These are phyloP conservation scores for Shinisaurus crocodilurus DNA, from an alignment of 2,113 vertebrate genomes.

Conservation along the genomic window DNA sequence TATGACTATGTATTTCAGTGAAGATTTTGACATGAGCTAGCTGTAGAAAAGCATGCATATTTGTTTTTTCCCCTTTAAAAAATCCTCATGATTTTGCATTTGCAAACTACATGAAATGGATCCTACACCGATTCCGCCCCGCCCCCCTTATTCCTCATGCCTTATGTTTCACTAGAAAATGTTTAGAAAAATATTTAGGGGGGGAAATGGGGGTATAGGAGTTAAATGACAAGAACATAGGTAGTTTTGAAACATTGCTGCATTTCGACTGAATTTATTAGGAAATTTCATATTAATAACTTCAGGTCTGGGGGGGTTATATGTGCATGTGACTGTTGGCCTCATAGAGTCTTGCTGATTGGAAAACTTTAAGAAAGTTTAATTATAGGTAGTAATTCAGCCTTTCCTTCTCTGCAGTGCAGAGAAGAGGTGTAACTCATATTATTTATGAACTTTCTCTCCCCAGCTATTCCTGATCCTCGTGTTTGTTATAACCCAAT, in stretches of 20 bases:
- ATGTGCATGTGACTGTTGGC: background rate
- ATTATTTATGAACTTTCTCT: conserved; percentile 42
- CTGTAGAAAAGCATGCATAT: background rate
- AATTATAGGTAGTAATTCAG: background rate
- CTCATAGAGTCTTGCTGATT: background rate
- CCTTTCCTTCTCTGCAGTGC: conserved; percentile 1
- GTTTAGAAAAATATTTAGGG: too few species aligned
- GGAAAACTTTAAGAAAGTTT: conserved; percentile 4
- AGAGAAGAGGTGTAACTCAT: conserved; percentile 6
- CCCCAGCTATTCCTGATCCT: background rate
- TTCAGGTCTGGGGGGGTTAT: background rate
- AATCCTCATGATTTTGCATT: background rate
- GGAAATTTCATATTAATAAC: background rate
- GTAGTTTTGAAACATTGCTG: conserved; percentile 4
- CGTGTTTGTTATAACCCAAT: conserved; percentile 15
- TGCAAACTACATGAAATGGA: background rate
- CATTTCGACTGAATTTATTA: background rate
- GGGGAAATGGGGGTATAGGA: background rate
- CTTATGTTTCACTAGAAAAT: background rate
- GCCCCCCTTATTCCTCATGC: too few species aligned
- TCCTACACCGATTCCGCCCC: background rate
- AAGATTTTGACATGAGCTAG: background rate
- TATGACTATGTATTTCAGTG: background rate
- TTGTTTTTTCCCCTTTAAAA: background rate
- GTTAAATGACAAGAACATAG: background rate